A percentile compares a stretch with the other conserved stretches of the same genome.
Evolutionary conservation across 2,888 invertebrate species (phyloP).

Genomic region (Alsophila aescularia): DNA sequence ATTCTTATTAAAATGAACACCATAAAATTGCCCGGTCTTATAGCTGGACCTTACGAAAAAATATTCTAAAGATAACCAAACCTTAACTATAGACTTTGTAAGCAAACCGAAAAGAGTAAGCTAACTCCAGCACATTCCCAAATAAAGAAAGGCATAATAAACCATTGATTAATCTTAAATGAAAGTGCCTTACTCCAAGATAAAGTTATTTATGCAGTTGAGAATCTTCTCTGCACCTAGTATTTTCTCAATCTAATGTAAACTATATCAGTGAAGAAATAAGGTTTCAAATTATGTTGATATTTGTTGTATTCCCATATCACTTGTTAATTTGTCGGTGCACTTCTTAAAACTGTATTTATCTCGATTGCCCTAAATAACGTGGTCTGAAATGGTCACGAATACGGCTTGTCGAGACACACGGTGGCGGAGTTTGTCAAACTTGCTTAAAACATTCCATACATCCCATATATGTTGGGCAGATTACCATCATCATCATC

Average conservation of each 20-base stretch:
- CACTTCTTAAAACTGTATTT: slow-evolving; percentile 54
- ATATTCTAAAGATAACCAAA: not conserved
- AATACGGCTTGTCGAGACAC: slow-evolving; percentile 17
- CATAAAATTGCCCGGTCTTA: no score
- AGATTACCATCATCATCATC: no score
- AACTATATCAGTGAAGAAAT: slow-evolving; percentile 9
- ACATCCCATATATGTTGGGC: no score
- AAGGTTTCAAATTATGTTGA: slow-evolving; percentile 37
- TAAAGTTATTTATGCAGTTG: slow-evolving; percentile 46
- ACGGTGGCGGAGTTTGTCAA: not conserved
- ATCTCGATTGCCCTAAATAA: slow-evolving; percentile 60
- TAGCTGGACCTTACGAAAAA: no score
- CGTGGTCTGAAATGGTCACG: slow-evolving; percentile 44
- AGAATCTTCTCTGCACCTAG: slow-evolving; percentile 25
- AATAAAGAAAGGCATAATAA: slow-evolving; percentile 41
- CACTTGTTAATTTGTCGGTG: slow-evolving; percentile 62
- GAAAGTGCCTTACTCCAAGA: slow-evolving; percentile 45
- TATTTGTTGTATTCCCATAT: slow-evolving; percentile 37
- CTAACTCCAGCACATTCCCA: slow-evolving; percentile 23
- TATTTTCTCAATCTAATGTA: slow-evolving; percentile 9
- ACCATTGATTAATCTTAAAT: slow-evolving; percentile 45
- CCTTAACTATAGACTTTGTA: not conserved
- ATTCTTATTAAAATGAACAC: no score
- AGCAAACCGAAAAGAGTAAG: slow-evolving; percentile 13
- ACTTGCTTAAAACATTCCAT: not conserved